Evolutionary conservation across 2,113 vertebrate species (phyloP).

Genomic region (Platichthys stellatus): DNA sequence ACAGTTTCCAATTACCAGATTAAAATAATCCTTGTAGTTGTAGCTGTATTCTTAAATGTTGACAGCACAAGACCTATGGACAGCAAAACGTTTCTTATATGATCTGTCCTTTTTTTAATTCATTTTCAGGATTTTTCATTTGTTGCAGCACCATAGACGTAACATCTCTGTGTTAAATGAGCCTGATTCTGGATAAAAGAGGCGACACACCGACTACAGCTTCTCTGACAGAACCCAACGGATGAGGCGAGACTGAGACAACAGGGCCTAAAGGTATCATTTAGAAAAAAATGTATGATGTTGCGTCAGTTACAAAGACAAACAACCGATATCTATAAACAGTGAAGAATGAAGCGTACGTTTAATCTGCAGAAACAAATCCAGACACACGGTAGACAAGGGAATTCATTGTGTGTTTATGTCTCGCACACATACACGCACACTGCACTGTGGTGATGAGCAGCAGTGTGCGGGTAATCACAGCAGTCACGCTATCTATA

Average conservation of each 20-base stretch:
- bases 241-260: background rate
- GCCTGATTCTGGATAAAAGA: background rate
- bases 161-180: background rate
- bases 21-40: too few species aligned
- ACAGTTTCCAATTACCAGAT: too few species aligned
- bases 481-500: conserved; percentile 53
- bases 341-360: conserved; percentile 1
- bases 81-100: too few species aligned
- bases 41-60: too few species aligned
- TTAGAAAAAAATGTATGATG: background rate
- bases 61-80: too few species aligned
- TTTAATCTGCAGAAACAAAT: conserved; percentile 26
- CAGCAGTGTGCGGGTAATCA: conserved; percentile 62
- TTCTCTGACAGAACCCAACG: too few species aligned
- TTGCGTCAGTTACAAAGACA: background rate
- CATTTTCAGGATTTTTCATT: too few species aligned
- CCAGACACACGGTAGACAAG: conserved; percentile 15
- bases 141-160: background rate
- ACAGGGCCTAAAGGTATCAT: background rate
- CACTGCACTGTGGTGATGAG: conserved; percentile 48
- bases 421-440: conserved; percentile 10
- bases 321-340: background rate
- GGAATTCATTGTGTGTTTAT: conserved; percentile 30
- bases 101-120: too few species aligned
- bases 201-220: too few species aligned